A percentile compares a stretch with the other conserved stretches of the same genome.
These are phyloP conservation scores for Simalia tracyae DNA, from an alignment of 2,797 vertebrate species.

Conservation along the genomic window DNA sequence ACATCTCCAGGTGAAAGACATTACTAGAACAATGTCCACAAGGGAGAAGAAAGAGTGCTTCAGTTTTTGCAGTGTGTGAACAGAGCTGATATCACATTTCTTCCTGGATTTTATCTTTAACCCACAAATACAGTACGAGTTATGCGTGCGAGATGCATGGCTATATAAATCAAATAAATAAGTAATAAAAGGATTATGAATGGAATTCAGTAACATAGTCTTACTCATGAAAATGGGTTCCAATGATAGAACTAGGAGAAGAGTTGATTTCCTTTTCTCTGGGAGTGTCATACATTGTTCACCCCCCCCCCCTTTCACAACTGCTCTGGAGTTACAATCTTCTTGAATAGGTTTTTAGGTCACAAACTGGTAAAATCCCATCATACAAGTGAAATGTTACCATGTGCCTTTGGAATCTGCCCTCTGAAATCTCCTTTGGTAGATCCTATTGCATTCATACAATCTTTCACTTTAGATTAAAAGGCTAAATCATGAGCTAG, in stretches of 20 bases:
- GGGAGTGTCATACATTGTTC: not conserved
- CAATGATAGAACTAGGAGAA: not conserved
- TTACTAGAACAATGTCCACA: not conserved
- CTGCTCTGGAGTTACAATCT: not conserved
- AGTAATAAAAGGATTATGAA: not conserved
- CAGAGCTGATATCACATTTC: fast-evolving
- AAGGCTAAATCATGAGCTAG: fast-evolving
- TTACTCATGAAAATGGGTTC: not conserved
- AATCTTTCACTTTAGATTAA: not conserved
- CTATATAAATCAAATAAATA: not conserved
- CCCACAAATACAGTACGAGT: not conserved
- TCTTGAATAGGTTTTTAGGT: not conserved
- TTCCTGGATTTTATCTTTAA: fast-evolving
- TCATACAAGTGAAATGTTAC: not conserved
- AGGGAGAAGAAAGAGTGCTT: not conserved
- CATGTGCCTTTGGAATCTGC: not conserved
- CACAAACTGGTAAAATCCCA: not conserved
- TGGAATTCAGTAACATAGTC: not conserved
- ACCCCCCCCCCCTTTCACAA: not conserved
- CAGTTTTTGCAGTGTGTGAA: not conserved
- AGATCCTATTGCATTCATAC: not conserved
- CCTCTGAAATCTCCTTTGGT: not conserved
- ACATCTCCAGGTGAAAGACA: not conserved
- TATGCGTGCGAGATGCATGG: not conserved
- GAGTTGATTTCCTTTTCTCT: not conserved